Evolutionary conservation across 2,113 vertebrate species (phyloP).

Genomic region (Melierax canorus): DNA sequence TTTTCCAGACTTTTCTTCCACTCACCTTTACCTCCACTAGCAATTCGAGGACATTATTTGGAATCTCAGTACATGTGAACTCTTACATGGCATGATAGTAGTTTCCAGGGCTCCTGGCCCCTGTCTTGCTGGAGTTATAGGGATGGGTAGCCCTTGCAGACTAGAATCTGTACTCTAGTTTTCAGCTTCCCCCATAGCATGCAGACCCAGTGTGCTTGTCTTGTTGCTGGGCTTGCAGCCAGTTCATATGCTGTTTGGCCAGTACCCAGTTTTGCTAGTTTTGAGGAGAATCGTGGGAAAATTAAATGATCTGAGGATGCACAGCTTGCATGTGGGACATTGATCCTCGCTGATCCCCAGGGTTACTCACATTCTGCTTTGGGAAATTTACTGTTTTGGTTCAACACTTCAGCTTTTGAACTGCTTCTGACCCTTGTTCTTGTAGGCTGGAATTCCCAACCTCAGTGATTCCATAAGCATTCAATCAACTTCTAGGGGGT

Average conservation of each 20-base stretch:
- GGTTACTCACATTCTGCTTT: neutral
- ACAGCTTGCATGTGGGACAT: neutral
- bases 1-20: neutral
- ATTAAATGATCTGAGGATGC: conserved; percentile 16
- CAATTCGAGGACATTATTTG: neutral
- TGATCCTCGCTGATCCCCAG: neutral
- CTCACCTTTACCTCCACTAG: neutral
- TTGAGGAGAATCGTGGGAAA: conserved; percentile 19
- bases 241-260: conserved; percentile 3
- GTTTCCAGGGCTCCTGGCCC: neutral
- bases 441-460: neutral
- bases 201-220: neutral
- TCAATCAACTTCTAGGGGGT: neutral
- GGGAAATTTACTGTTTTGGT: neutral
- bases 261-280: neutral
- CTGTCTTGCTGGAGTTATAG: rapidly evolving
- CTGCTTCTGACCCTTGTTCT: conserved; percentile 4
- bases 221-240: conserved; percentile 11
- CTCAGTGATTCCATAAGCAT: neutral
- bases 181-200: neutral
- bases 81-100: neutral
- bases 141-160: neutral
- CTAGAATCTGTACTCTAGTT: neutral
- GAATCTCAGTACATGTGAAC: neutral
- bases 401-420: conserved; percentile 24